A percentile compares a stretch with the other conserved stretches of the same genome.
These are phyloP conservation scores for Aselliscus stoliczkanus DNA, from an alignment of 2,797 vertebrate genomes.

Conservation along the genomic window DNA sequence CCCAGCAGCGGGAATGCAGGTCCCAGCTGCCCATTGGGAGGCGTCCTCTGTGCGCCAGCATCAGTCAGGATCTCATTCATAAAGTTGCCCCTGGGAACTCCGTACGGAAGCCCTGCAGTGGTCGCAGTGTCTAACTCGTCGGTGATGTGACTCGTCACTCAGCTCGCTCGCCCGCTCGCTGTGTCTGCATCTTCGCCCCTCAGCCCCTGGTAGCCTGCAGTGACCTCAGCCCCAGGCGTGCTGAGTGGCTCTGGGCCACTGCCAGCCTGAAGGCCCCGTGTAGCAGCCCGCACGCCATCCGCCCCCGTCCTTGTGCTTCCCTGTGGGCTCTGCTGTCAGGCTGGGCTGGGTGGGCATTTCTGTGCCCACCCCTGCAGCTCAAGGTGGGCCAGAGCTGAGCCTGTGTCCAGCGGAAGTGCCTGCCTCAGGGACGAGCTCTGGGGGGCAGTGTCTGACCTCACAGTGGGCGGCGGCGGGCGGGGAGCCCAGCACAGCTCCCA, in stretches of 20 bases:
- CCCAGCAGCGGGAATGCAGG: accelerated
- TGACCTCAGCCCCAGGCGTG: too few relatives aligned
- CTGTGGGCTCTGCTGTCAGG: too few relatives aligned
- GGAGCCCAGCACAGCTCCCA: too few relatives aligned
- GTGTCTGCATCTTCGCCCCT: neutral
- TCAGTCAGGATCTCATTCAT: accelerated
- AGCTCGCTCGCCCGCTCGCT: accelerated
- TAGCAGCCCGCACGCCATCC: accelerated
- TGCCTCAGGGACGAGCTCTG: too few relatives aligned
- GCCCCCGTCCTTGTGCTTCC: too few relatives aligned
- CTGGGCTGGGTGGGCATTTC: too few relatives aligned
- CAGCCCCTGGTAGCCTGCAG: accelerated
- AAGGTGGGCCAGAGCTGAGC: too few relatives aligned
- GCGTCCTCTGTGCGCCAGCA: accelerated
- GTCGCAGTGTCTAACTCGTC: neutral
- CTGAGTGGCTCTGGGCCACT: neutral
- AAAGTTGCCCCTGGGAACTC: neutral
- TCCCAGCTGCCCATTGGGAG: neutral
- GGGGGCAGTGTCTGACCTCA: too few relatives aligned
- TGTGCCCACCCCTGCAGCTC: too few relatives aligned
- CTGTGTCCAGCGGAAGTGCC: too few relatives aligned
- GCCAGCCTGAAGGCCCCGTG: accelerated
- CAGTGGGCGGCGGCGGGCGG: too few relatives aligned
- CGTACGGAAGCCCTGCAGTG: neutral
- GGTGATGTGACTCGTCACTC: accelerated